phyloP scores from a whole-genome alignment of 2,113 vertebrate species.

The Cygnus atratus region DNA sequence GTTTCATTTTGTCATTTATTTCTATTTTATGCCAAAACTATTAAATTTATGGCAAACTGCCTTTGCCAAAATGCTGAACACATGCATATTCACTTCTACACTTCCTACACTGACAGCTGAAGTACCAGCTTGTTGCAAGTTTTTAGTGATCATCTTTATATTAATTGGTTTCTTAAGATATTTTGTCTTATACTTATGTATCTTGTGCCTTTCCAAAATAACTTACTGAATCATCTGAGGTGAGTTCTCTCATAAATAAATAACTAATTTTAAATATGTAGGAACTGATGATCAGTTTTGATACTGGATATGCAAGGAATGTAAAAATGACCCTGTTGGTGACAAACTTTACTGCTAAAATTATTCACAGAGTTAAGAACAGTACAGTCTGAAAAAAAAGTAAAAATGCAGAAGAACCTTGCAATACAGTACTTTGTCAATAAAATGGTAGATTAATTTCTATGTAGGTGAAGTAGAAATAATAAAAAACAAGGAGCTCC shows the following conservation, averaged over 20 bases:
- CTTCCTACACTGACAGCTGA: constrained; percentile 19
- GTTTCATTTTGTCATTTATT: neutral
- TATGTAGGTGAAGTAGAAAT: neutral
- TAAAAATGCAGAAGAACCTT: neutral
- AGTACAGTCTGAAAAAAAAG: neutral
- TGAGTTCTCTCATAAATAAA: neutral
- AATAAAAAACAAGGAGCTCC: neutral
- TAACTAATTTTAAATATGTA: neutral
- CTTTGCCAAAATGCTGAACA: neutral
- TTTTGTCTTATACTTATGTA: neutral
- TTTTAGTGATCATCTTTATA: neutral
- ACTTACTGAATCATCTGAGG: neutral
- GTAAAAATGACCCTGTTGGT: neutral
- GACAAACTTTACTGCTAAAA: neutral
- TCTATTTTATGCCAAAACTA: neutral
- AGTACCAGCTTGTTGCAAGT: neutral
- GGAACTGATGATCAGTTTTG: neutral
- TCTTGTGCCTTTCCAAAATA: neutral
- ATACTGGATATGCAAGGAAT: neutral
- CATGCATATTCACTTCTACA: neutral
- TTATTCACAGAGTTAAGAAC: neutral
- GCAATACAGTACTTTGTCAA: neutral
- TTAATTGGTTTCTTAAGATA: neutral
- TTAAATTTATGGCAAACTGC: neutral
- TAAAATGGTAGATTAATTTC: neutral